Conservation (phyloP, 2,113 vertebrate species). For the Hyperopisus bebe region DNA sequence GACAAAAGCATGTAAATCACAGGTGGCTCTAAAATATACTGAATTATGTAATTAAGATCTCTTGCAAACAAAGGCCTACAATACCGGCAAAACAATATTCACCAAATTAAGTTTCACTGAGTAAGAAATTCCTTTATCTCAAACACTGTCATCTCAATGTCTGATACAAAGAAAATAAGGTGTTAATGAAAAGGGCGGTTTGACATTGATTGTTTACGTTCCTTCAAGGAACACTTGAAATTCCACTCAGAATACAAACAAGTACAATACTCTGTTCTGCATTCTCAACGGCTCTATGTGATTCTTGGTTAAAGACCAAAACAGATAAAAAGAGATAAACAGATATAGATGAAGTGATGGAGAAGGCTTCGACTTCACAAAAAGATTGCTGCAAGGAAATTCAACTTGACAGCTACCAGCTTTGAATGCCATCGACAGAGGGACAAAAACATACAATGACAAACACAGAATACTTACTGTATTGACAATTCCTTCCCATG, state of each 20-base stretch:
- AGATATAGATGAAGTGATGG: background rate
- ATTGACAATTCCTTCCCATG: slow-evolving; percentile 78
- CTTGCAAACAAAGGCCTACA: background rate
- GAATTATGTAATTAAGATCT: background rate
- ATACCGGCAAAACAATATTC: background rate
- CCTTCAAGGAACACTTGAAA: background rate
- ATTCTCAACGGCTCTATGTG: background rate
- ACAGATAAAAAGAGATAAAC: background rate
- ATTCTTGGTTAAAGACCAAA: background rate
- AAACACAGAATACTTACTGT: slow-evolving; percentile 62
- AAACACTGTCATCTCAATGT: background rate
- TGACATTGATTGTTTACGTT: background rate
- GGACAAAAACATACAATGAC: background rate
- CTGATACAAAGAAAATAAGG: background rate
- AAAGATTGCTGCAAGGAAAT: background rate
- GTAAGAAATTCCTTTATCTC: background rate
- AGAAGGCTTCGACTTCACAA: background rate
- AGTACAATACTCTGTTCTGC: background rate
- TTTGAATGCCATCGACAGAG: background rate
- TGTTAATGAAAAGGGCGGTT: background rate
- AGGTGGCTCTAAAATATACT: background rate
- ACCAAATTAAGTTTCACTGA: background rate
- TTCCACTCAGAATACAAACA: background rate
- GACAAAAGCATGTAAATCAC: background rate
- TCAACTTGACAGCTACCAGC: background rate